Evolutionary conservation across 2,797 vertebrate species (phyloP), one percentile per base, ranked within the genome.

Genomic region (Enteromius thamalakanensis): DNA sequence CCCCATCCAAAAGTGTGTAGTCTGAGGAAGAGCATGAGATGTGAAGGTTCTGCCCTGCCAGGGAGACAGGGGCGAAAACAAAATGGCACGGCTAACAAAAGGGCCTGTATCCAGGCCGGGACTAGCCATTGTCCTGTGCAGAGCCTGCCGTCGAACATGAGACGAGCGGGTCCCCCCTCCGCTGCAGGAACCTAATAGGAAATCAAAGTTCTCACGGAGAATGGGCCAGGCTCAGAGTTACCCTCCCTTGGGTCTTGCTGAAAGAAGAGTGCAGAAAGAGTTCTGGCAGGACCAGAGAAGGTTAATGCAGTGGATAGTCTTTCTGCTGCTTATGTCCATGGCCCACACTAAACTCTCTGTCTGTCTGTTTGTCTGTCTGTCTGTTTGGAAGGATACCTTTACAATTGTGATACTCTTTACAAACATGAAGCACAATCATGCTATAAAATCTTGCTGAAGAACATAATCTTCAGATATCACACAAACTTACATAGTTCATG

Each of bases 191-290:
- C 97, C 97, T 96, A 99, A 99, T 99, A 97, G 97, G 89, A 94
- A 99, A 99, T 99, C 98, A 99, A 99, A 99, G 98, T 97, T 98
- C 87, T 92, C 90, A 89, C 90, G 93, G 96, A 98, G 97, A 99
- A 99, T 97, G 96, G 97, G 90, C 90, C 88, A 90, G 95, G 97
- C 96, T 99, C 96, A 97, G 95, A 94, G 93, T 98, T 94, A 97
- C 97, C 95, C 92, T 99, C 98, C 97, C 98, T 92, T 96, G 98
- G 96, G 97, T 92, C 95, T 91, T 78, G 96, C 96, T 99, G 97
- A 98, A 99, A 99, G 97, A 98, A 96, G 95, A 97, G 96, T 96
- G 97, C 94, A 96, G 93, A 95, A 96, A 95, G 95, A 88, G 94
- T 95, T 95, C 94, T 96, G 93, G 93, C 90, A 96, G 95, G 90